Percentiles rank a stretch among this genome's conserved stretches.
Evolutionary conservation across 1,140 invertebrate species (phyloP).

Genomic region (Anthonomus grandis): DNA sequence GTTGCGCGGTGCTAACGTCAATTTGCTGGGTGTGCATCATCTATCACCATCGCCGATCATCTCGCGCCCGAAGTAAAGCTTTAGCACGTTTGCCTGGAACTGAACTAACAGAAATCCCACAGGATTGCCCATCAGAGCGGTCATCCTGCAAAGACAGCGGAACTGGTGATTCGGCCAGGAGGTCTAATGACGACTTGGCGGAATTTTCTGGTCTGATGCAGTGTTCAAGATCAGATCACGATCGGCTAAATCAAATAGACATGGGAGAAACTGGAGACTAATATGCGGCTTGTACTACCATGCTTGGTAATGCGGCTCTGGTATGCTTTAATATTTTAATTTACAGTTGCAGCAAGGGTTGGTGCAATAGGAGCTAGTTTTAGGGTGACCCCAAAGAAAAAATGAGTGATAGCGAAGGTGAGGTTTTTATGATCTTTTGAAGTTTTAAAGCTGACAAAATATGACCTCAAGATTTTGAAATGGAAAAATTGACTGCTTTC

Average conservation of each 20-base stretch:
- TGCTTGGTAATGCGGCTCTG: too few relatives aligned
- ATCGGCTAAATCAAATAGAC: constrained; percentile 30
- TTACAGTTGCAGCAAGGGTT: too few relatives aligned
- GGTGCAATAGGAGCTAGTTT: too few relatives aligned
- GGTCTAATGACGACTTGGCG: constrained; percentile 52
- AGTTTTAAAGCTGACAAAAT: too few relatives aligned
- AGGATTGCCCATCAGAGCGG: constrained; percentile 49
- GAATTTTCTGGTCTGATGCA: constrained; percentile 39
- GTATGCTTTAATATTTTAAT: constrained; percentile 12
- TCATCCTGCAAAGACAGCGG: constrained; percentile 66
- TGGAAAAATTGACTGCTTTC: too few relatives aligned
- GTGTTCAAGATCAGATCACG: constrained; percentile 41
- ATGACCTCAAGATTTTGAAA: too few relatives aligned
- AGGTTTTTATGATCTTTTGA: too few relatives aligned
- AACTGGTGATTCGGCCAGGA: constrained; percentile 64
- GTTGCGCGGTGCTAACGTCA: constrained; percentile 85
- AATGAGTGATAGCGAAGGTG: too few relatives aligned
- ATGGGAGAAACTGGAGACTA: constrained; percentile 1
- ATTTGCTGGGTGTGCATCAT: constrained; percentile 90
- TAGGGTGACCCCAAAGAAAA: too few relatives aligned
- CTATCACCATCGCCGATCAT: constrained; percentile 73
- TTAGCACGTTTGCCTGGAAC: constrained; percentile 10
- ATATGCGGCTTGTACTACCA: constrained; percentile 1
- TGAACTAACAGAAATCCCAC: constrained; percentile 25
- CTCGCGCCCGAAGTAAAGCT: constrained; percentile 28